Percentiles rank a stretch among this genome's conserved stretches.
Conservation (phyloP, 1,140 invertebrate species). For the Brachionus calyciflorus region DNA sequence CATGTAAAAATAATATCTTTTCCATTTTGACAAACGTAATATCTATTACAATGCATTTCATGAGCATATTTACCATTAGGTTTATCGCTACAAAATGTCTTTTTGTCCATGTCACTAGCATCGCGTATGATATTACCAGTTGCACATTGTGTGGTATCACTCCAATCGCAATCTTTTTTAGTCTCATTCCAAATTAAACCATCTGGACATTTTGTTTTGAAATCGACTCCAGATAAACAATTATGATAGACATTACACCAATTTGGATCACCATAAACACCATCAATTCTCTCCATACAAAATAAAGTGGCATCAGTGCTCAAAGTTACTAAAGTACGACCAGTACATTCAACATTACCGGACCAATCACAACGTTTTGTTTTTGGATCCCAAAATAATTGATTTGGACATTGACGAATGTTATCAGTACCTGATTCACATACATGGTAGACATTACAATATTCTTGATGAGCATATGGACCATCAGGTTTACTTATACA, state of each 20-base stretch:
- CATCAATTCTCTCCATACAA: constrained; percentile 43
- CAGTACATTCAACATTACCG: constrained; percentile 42
- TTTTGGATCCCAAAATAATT: constrained; percentile 44
- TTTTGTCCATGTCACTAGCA: constrained; percentile 12
- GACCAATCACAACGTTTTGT: constrained; percentile 45
- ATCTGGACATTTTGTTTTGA: constrained; percentile 43
- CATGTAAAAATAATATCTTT: constrained; percentile 45
- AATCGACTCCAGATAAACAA: constrained; percentile 44
- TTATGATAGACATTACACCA: constrained; percentile 47
- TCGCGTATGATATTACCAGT: constrained; percentile 34
- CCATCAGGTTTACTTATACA: constrained; percentile 44
- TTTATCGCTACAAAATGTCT: constrained; percentile 37
- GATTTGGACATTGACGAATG: constrained; percentile 46
- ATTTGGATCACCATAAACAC: constrained; percentile 39
- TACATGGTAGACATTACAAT: constrained; percentile 47
- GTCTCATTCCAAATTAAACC: constrained; percentile 44
- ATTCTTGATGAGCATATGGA: constrained; percentile 44
- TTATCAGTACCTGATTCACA: constrained; percentile 46
- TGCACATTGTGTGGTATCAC: constrained; percentile 37
- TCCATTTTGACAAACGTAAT: constrained; percentile 46
- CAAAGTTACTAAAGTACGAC: constrained; percentile 22
- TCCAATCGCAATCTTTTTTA: constrained; percentile 45
- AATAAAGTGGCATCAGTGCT: constrained; percentile 32
- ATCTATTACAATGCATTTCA: constrained; percentile 46
- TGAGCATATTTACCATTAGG: constrained; percentile 46